These are phyloP conservation scores for Magallana ariakensis DNA, from an alignment of 1,140 invertebrate genomes.

Conservation along the genomic window DNA sequence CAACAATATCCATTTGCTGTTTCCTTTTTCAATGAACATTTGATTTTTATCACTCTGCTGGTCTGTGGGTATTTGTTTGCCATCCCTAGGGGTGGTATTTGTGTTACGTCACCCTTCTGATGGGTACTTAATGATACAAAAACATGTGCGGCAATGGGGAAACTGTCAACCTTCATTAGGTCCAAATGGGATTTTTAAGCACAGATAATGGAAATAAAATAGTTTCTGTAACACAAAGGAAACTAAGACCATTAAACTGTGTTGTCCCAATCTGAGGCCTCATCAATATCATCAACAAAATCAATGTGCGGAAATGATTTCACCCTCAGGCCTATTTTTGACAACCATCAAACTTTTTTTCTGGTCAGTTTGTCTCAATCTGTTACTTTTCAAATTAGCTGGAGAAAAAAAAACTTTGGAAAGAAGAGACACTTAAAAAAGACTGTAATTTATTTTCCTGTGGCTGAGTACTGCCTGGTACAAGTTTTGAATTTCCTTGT, in stretches of 20 bases:
- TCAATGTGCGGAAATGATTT: slow-evolving; percentile 31
- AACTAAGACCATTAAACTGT: slow-evolving; percentile 5
- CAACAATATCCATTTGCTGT: slow-evolving; percentile 2
- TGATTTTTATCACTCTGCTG: slow-evolving; percentile 17
- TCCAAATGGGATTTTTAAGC: slow-evolving; percentile 30
- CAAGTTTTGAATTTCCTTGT: too few relatives aligned
- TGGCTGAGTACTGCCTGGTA: too few relatives aligned
- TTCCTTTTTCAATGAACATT: slow-evolving; percentile 35
- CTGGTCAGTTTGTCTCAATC: slow-evolving; percentile 11
- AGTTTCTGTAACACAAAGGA: slow-evolving; percentile 9
- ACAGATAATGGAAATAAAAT: slow-evolving; percentile 37
- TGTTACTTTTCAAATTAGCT: too few relatives aligned
- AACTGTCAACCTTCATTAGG: slow-evolving; percentile 21
- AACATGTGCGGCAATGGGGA: slow-evolving; percentile 23
- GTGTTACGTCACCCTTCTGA: slow-evolving; percentile 17
- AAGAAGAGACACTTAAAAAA: too few relatives aligned
- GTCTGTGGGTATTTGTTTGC: slow-evolving; percentile 12
- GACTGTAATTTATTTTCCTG: too few relatives aligned
- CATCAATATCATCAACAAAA: slow-evolving; percentile 21
- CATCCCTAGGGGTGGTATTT: slow-evolving; percentile 9
- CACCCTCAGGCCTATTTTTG: background rate
- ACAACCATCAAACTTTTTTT: background rate
- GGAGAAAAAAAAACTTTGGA: too few relatives aligned
- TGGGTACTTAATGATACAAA: slow-evolving; percentile 22
- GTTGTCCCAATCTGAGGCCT: background rate